phyloP scores from a whole-genome alignment of 2,888 invertebrate genomes.

The Acleris sparsana region DNA sequence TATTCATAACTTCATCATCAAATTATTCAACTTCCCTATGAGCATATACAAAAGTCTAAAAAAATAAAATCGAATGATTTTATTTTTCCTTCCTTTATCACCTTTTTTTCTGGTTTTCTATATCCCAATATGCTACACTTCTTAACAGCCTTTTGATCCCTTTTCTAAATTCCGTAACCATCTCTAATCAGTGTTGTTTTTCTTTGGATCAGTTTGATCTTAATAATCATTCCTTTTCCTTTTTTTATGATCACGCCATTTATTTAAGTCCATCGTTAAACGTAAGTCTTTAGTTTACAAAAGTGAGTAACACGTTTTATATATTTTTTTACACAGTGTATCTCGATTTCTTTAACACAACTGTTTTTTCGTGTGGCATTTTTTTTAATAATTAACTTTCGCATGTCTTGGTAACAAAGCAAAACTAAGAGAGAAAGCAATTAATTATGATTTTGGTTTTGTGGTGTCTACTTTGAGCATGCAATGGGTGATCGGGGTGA shows the following conservation, averaged over 20 bases:
- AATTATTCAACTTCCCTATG: too few relatives aligned
- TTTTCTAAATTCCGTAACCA: too few relatives aligned
- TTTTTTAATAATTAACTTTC: neutral
- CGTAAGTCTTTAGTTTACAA: conserved; percentile 9
- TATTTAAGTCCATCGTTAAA: conserved; percentile 1
- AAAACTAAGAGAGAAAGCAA: neutral
- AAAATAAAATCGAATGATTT: too few relatives aligned
- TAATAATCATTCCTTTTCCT: neutral
- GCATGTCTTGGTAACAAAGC: conserved; percentile 5
- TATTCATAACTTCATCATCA: too few relatives aligned
- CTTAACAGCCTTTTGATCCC: too few relatives aligned
- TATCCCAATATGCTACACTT: too few relatives aligned
- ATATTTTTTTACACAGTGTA: neutral
- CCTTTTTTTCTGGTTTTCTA: too few relatives aligned
- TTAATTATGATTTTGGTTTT: neutral
- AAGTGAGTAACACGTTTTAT: conserved; percentile 8
- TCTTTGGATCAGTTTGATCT: neutral
- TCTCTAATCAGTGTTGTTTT: too few relatives aligned
- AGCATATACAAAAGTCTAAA: too few relatives aligned
- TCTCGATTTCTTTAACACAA: neutral
- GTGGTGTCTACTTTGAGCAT: conserved; percentile 8
- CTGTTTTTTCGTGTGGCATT: neutral
- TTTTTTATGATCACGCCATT: neutral
- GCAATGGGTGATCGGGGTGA: neutral
- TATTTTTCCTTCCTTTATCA: too few relatives aligned